A percentile compares a stretch with the other conserved stretches of the same genome.
These are phyloP conservation scores for Nesidiocoris tenuis DNA, from an alignment of 2,888 invertebrate species.

Conservation along the genomic window DNA sequence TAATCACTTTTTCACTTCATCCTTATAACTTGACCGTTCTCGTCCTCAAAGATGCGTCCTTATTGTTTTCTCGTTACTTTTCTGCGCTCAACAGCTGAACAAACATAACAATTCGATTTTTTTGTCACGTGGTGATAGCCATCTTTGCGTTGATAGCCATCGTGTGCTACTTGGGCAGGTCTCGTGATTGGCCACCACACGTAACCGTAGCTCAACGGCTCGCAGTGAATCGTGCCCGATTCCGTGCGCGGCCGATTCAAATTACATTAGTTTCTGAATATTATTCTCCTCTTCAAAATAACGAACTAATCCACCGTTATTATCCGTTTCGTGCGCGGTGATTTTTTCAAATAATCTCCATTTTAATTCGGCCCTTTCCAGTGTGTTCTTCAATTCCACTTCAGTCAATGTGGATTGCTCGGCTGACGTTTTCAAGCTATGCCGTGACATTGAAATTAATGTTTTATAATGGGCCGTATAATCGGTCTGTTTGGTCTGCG, in stretches of 20 bases:
- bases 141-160: background rate
- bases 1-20: background rate
- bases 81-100: background rate
- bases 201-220: background rate
- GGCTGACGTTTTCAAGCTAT: no score
- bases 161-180: background rate
- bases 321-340: background rate
- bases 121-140: background rate
- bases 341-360: background rate
- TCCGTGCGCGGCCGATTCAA: background rate
- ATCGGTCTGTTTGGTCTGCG: no score
- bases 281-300: background rate
- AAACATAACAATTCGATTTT: background rate
- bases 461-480: no score
- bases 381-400: background rate
- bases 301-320: background rate
- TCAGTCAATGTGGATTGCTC: no score
- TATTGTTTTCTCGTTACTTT: background rate
- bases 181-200: background rate
- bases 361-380: background rate
- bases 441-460: no score
- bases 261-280: background rate
- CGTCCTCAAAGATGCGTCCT: background rate
- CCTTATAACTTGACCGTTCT: background rate
- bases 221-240: background rate